Evolutionary conservation across 2,113 vertebrate genomes (phyloP).

Genomic region (Phylloscopus trochilus): DNA sequence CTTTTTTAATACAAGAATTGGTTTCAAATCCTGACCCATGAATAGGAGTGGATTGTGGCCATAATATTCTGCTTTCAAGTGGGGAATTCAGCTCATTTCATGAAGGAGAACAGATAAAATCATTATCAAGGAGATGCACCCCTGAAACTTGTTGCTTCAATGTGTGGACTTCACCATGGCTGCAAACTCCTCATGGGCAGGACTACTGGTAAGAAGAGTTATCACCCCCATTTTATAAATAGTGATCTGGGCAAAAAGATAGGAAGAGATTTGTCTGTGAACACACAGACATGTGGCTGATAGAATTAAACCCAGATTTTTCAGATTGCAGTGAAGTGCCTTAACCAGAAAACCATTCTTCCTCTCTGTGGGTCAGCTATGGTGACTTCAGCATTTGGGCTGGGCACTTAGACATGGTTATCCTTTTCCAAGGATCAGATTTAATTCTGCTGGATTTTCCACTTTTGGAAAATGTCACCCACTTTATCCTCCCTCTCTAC

Average conservation of each 20-base stretch:
- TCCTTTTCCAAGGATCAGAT: not conserved
- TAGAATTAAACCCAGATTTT: constrained; percentile 39
- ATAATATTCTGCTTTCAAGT: constrained; percentile 29
- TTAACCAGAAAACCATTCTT: constrained; percentile 22
- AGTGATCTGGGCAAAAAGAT: not conserved
- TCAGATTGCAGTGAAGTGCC: not conserved
- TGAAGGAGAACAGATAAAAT: constrained; percentile 16
- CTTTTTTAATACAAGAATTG: constrained; percentile 1
- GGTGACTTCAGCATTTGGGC: not conserved
- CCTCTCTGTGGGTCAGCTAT: constrained; percentile 1
- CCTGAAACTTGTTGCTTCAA: not conserved
- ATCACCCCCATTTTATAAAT: not conserved
- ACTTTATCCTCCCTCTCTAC: not conserved
- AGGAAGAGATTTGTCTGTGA: not conserved
- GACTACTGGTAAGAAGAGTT: not conserved
- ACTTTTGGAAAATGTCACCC: not conserved
- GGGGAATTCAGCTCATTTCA: constrained; percentile 38
- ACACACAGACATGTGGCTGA: not conserved
- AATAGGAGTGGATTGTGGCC: constrained; percentile 49
- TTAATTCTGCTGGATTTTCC: not conserved
- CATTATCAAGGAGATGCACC: not conserved
- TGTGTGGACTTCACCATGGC: not conserved
- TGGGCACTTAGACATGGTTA: not conserved
- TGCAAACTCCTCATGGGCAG: not conserved
- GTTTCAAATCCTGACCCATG: constrained; percentile 47